phyloP scores from a whole-genome alignment of 2,888 invertebrate species.

The Drosophila peninsularis region DNA sequence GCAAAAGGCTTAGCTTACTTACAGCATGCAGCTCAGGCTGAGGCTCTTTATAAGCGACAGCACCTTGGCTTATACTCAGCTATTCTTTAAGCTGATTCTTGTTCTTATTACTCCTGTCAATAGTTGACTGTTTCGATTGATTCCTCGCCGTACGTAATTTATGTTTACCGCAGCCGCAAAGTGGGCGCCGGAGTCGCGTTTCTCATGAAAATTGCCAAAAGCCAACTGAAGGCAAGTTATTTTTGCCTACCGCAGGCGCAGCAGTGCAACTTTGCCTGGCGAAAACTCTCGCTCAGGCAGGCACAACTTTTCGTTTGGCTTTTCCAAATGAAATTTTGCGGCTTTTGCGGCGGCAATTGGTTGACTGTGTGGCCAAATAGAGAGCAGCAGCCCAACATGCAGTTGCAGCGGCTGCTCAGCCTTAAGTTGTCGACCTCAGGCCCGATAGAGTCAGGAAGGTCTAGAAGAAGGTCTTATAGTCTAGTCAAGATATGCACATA shows the following conservation, averaged over 20 bases:
- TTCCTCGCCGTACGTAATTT: slow-evolving; percentile 34
- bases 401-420: neutral
- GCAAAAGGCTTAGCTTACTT: neutral
- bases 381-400: slow-evolving; percentile 7
- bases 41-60: too few species aligned
- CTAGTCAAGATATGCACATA: neutral
- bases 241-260: slow-evolving; percentile 21
- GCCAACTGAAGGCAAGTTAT: slow-evolving; percentile 22
- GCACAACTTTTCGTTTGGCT: slow-evolving; percentile 60
- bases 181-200: neutral
- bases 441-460: too few species aligned
- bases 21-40: too few species aligned
- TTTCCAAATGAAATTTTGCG: slow-evolving; percentile 67
- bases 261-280: slow-evolving; percentile 26
- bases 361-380: slow-evolving; percentile 17
- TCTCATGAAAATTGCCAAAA: slow-evolving; percentile 7
- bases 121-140: slow-evolving; percentile 24
- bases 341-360: slow-evolving; percentile 51
- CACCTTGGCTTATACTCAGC: too few species aligned
- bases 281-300: slow-evolving; percentile 32
- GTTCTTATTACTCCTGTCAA: neutral
- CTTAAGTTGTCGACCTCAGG: too few species aligned
- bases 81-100: too few species aligned
- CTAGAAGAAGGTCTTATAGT: too few species aligned
- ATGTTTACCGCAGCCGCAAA: slow-evolving; percentile 40